A percentile compares a stretch with the other conserved stretches of the same genome.
Evolutionary conservation across 2,888 invertebrate genomes (phyloP).

Genomic region (Malthinus flaveolus): DNA sequence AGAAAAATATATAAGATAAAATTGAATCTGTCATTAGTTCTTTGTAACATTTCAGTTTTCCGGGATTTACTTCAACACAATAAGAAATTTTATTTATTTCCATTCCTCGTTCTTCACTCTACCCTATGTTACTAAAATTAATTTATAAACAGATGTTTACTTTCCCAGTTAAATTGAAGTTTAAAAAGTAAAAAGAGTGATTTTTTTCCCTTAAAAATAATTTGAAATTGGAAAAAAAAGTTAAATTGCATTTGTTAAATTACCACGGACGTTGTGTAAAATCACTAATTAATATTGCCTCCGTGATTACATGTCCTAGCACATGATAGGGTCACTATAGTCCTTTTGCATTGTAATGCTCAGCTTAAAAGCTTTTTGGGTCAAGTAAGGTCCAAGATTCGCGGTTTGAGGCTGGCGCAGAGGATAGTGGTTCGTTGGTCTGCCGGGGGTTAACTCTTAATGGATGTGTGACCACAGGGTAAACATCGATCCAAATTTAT

Average conservation of each 20-base stretch:
- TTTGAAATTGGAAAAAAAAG: too few species aligned
- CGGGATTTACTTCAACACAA: too few species aligned
- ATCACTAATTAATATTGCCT: conserved; percentile 42
- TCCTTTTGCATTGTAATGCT: conserved; percentile 32
- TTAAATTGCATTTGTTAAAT: conserved; percentile 1
- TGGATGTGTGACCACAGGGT: conserved; percentile 44
- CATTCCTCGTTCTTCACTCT: too few species aligned
- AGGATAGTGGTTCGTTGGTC: conserved; percentile 19
- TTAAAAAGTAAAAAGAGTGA: neutral
- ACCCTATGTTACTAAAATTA: too few species aligned
- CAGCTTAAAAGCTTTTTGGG: conserved; percentile 37
- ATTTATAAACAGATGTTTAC: neutral
- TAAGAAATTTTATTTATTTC: too few species aligned
- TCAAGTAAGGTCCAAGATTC: conserved; percentile 30
- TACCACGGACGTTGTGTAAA: conserved; percentile 3
- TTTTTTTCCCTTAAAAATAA: neutral
- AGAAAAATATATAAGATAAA: too few species aligned
- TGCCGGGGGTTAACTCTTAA: conserved; percentile 41
- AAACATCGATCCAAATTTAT: conserved; percentile 38
- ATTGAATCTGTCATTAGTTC: too few species aligned
- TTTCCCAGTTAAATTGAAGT: neutral
- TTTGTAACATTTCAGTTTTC: too few species aligned
- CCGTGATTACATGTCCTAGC: conserved; percentile 42
- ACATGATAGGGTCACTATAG: conserved; percentile 31
- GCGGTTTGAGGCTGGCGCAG: conserved; percentile 26